phyloP scores from a whole-genome alignment of 2,113 vertebrate genomes.

The Delphinapterus leucas region DNA sequence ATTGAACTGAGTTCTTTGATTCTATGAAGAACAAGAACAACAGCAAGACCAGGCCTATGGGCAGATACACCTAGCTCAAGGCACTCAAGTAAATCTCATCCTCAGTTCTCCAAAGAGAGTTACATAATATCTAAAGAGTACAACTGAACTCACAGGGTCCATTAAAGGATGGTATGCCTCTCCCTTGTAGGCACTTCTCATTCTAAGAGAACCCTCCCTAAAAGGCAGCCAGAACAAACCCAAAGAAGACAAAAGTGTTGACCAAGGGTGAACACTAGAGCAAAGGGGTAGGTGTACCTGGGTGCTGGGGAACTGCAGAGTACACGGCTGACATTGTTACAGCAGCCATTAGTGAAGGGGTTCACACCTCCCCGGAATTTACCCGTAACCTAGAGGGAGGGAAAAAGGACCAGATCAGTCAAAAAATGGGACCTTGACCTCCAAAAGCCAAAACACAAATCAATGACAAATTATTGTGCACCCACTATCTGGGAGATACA shows the following conservation, averaged over 20 bases:
- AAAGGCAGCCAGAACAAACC: background rate
- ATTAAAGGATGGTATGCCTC: background rate
- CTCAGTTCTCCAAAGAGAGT: background rate
- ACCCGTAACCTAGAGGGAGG: slow-evolving; percentile 90
- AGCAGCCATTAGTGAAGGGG: slow-evolving; percentile 96
- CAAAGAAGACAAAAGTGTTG: background rate
- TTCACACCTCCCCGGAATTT: slow-evolving; percentile 98
- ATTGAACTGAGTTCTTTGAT: background rate
- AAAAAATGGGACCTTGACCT: background rate
- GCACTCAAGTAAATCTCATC: background rate
- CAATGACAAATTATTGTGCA: background rate
- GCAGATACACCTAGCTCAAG: background rate
- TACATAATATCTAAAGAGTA: background rate
- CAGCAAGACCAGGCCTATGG: background rate
- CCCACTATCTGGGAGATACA: background rate
- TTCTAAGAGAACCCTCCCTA: background rate
- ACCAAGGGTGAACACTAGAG: background rate
- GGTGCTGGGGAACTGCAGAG: slow-evolving; percentile 96
- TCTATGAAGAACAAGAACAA: background rate
- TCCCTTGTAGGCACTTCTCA: background rate
- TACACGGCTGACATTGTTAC: slow-evolving; percentile 92
- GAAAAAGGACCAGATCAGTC: background rate
- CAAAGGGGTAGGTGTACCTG: slow-evolving; percentile 82
- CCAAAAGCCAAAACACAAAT: background rate
- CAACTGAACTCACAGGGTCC: background rate